These are phyloP conservation scores for Peromyscus nudipes DNA, from an alignment of 2,797 vertebrate genomes.

Conservation along the genomic window DNA sequence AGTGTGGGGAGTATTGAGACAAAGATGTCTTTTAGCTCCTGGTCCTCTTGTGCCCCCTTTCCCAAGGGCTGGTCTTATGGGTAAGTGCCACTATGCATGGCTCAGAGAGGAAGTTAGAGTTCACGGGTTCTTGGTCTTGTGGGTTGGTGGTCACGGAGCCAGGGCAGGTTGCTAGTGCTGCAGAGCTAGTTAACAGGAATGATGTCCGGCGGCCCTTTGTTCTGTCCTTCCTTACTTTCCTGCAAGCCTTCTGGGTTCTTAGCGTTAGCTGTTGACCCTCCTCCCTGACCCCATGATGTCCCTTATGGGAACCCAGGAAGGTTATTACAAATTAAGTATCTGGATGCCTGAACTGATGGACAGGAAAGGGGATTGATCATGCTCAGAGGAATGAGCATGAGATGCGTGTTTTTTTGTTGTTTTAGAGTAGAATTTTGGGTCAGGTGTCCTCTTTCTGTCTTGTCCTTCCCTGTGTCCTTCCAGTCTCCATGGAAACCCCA, in stretches of 20 bases:
- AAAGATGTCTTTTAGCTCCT: not conserved
- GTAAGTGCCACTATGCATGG: not conserved
- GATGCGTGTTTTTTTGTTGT: conserved; percentile 49
- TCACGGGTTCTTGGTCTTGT: not conserved
- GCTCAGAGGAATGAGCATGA: conserved; percentile 51
- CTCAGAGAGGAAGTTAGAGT: conserved; percentile 5
- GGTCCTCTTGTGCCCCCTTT: not conserved
- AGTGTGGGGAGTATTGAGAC: not conserved
- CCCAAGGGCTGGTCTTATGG: no score
- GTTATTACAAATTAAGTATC: conserved; percentile 54
- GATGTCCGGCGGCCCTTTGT: not conserved
- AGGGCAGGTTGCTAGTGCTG: not conserved
- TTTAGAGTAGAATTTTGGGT: conserved; percentile 74
- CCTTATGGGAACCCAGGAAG: conserved; percentile 8
- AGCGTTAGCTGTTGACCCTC: conserved; percentile 30
- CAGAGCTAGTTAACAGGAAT: not conserved
- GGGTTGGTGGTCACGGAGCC: not conserved
- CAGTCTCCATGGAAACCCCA: conserved; percentile 82
- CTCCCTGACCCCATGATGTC: not conserved
- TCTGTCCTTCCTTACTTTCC: not conserved
- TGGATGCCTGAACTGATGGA: conserved; percentile 48
- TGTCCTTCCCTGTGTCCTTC: conserved; percentile 81
- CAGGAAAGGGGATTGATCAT: conserved; percentile 67
- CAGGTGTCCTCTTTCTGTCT: conserved; percentile 74
- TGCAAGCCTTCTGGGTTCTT: conserved; percentile 47